phyloP scores from a whole-genome alignment of 1,140 invertebrate species.

The Danaus melanippus region DNA sequence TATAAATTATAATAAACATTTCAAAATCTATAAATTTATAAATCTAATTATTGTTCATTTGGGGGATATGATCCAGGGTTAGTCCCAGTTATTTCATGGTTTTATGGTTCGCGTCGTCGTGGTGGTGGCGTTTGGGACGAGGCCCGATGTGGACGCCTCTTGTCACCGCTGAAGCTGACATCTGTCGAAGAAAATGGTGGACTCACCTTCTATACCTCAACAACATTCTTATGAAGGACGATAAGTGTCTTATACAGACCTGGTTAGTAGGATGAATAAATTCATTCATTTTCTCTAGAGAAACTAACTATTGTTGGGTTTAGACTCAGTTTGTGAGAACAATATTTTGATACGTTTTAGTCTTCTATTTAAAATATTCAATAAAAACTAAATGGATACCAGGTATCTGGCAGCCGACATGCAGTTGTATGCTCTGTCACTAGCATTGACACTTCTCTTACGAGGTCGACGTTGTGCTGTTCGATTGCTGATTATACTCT shows the following conservation, averaged over 20 bases:
- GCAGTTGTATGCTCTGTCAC: conserved; percentile 50
- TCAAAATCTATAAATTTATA: too few relatives aligned
- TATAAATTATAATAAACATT: too few relatives aligned
- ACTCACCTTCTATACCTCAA: conserved; percentile 78
- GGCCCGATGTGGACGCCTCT: conserved; percentile 53
- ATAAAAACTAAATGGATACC: background rate
- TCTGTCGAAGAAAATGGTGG: conserved; percentile 78
- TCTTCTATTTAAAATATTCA: too few relatives aligned
- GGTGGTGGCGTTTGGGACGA: conserved; percentile 43
- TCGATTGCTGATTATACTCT: conserved; percentile 27
- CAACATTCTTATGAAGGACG: conserved; percentile 61
- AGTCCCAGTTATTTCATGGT: conserved; percentile 58
- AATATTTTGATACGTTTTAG: too few relatives aligned
- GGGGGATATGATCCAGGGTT: conserved; percentile 28
- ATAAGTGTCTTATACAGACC: conserved; percentile 59
- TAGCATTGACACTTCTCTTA: conserved; percentile 43
- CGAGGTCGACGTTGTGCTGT: conserved; percentile 37
- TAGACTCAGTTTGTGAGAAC: too few relatives aligned
- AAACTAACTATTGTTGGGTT: too few relatives aligned
- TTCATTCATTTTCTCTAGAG: too few relatives aligned
- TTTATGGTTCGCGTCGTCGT: conserved; percentile 53
- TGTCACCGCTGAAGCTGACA: conserved; percentile 54
- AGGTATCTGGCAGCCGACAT: conserved; percentile 66
- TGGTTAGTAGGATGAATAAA: conserved; percentile 37
- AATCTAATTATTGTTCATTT: too few relatives aligned